These are phyloP conservation scores for Agelaius phoeniceus DNA, from an alignment of 2,113 vertebrate genomes.

Conservation along the genomic window DNA sequence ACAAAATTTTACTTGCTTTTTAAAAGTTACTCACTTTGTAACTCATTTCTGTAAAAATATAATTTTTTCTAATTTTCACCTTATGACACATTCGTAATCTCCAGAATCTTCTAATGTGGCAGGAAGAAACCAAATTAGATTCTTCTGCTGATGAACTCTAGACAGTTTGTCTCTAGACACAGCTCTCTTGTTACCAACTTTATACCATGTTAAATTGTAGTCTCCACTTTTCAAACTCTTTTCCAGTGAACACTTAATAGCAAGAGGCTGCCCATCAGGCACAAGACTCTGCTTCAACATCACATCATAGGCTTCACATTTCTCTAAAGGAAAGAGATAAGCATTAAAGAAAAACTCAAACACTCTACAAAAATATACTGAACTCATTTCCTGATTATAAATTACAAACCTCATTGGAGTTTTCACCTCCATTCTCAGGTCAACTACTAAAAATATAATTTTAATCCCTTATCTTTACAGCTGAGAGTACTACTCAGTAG, in stretches of 20 bases:
- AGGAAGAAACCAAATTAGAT: conserved; percentile 83
- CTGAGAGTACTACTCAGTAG: not conserved
- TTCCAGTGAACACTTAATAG: conserved; percentile 44
- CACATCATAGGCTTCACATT: conserved; percentile 36
- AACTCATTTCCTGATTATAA: not conserved
- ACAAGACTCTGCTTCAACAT: conserved; percentile 37
- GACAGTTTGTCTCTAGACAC: conserved; percentile 48
- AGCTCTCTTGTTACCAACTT: conserved; percentile 61
- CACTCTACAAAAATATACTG: not conserved
- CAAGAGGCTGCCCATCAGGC: conserved; percentile 48
- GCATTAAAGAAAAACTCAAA: conserved; percentile 5
- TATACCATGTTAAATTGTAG: conserved; percentile 81
- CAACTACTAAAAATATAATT: not conserved
- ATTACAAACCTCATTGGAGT: not conserved
- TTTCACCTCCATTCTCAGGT: not conserved
- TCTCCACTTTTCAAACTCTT: not conserved
- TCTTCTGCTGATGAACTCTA: conserved; percentile 67
- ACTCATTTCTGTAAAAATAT: not conserved
- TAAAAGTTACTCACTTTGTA: not conserved
- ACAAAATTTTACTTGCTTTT: not conserved
- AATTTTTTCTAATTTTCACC: conserved; percentile 67
- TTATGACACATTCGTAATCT: conserved; percentile 79
- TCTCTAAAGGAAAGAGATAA: conserved; percentile 38
- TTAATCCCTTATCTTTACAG: not conserved
- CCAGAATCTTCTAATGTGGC: conserved; percentile 73